Evolutionary conservation across 2,888 invertebrate species (phyloP).

Genomic region (Eutolmus rufibarbis): DNA sequence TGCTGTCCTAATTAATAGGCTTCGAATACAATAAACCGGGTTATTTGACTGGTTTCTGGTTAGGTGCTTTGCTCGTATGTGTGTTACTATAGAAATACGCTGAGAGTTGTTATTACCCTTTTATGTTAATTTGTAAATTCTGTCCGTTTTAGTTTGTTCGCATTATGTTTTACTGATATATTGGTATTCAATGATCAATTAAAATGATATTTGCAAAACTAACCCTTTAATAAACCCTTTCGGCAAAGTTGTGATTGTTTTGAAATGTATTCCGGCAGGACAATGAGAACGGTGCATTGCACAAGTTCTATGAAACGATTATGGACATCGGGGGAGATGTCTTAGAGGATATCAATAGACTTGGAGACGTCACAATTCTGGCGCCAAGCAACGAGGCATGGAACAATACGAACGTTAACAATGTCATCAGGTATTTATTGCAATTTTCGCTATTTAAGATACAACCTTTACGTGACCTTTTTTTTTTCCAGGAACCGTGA

Average conservation of each 20-base stretch:
- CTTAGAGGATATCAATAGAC: slow-evolving; percentile 72
- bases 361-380: slow-evolving; percentile 82
- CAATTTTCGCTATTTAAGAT: not conserved
- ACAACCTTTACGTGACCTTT: not conserved
- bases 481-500: slow-evolving; percentile 68
- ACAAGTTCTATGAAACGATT: slow-evolving; percentile 83
- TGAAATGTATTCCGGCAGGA: slow-evolving; percentile 63
- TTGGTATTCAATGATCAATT: not conserved
- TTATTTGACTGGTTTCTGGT: not conserved
- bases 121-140: slow-evolving; percentile 6
- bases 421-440: slow-evolving; percentile 68
- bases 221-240: not conserved
- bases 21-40: not conserved
- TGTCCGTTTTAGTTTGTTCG: not conserved
- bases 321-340: slow-evolving; percentile 79
- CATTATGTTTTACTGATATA: slow-evolving; percentile 14
- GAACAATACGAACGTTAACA: slow-evolving; percentile 76
- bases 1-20: slow-evolving; percentile 1
- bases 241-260: not conserved
- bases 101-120: not conserved
- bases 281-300: slow-evolving; percentile 77
- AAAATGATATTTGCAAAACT: not conserved
- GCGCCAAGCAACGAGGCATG: slow-evolving; percentile 91
- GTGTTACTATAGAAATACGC: not conserved
- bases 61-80: slow-evolving; percentile 8